Evolutionary conservation across 2,888 invertebrate genomes (phyloP).

Genomic region (Scaptomyza polygonia): DNA sequence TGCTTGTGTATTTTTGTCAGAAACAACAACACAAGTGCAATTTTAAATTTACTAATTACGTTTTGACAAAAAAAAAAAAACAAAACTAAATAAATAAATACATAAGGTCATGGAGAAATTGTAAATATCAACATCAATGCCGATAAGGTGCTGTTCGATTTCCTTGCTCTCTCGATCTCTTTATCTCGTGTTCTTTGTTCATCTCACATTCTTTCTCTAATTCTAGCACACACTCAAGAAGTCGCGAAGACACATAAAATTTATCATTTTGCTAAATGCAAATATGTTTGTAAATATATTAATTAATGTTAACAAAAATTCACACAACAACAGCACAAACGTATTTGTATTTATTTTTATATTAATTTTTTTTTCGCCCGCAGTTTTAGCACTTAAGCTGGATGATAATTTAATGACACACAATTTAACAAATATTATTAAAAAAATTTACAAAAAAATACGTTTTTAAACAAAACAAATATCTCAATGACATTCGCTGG

Average conservation of each 20-base stretch:
- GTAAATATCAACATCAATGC: constrained; percentile 34
- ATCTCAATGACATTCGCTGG: constrained; percentile 9
- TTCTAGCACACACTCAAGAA: constrained; percentile 9
- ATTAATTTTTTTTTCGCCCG: constrained; percentile 16
- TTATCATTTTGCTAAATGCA: constrained; percentile 9
- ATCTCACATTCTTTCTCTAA: background rate
- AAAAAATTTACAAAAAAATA: constrained; percentile 25
- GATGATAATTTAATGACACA: constrained; percentile 63
- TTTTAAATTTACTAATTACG: constrained; percentile 13
- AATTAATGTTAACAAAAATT: constrained; percentile 12
- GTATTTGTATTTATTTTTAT: constrained; percentile 11
- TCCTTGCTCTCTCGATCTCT: background rate
- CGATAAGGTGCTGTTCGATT: constrained; percentile 28
- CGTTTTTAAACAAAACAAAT: constrained; percentile 10
- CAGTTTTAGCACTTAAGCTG: constrained; percentile 48
- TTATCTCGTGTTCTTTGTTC: background rate
- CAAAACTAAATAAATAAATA: too few species aligned
- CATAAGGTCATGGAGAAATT: background rate
- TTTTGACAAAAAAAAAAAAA: constrained; percentile 1
- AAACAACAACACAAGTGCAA: constrained; percentile 19
- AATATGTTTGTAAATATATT: constrained; percentile 38
- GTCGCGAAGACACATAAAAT: constrained; percentile 3
- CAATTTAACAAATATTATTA: constrained; percentile 39
- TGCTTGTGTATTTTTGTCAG: constrained; percentile 16
- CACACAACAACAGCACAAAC: constrained; percentile 25